Percentiles rank a stretch among this genome's conserved stretches.
Evolutionary conservation across 2,888 invertebrate species (phyloP).

Genomic region (Ophion ellenae): DNA sequence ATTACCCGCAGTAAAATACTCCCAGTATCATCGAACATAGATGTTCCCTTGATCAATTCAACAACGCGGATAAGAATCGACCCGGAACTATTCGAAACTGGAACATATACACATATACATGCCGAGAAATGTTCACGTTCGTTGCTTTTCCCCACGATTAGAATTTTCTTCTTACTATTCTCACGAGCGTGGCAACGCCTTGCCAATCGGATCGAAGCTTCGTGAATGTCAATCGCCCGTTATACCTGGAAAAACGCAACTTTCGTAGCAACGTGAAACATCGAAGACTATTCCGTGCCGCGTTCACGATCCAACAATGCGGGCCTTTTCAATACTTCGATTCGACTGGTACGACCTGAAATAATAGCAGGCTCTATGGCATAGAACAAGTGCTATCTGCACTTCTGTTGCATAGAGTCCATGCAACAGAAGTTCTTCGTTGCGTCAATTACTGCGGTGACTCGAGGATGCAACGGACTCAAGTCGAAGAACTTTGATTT

Average conservation of each 20-base stretch:
- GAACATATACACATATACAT: background rate
- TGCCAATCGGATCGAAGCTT: conserved; percentile 76
- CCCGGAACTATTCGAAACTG: conserved; percentile 14
- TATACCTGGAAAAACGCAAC: conserved; percentile 66
- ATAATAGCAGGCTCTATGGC: conserved; percentile 69
- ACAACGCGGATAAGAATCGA: background rate
- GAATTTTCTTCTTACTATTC: conserved; percentile 73
- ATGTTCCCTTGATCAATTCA: no score
- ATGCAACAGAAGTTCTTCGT: no score
- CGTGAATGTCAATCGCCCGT: conserved; percentile 76
- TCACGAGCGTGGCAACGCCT: conserved; percentile 67
- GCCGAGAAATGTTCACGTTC: conserved; percentile 22
- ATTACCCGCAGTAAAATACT: no score
- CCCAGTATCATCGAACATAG: no score
- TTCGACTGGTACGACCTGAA: conserved; percentile 65
- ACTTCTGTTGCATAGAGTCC: no score
- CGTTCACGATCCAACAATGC: conserved; percentile 36
- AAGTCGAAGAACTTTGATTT: no score
- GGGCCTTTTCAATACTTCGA: conserved; percentile 52
- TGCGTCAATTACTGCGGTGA: no score
- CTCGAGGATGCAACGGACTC: no score
- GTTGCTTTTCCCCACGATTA: conserved; percentile 34
- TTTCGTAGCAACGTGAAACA: conserved; percentile 68
- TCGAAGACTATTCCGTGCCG: conserved; percentile 27
- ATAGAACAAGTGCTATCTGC: no score